Evolutionary conservation across 2,113 vertebrate genomes (phyloP), one percentile per base, ranked within the genome.

Genomic region (Vicugna pacos): DNA sequence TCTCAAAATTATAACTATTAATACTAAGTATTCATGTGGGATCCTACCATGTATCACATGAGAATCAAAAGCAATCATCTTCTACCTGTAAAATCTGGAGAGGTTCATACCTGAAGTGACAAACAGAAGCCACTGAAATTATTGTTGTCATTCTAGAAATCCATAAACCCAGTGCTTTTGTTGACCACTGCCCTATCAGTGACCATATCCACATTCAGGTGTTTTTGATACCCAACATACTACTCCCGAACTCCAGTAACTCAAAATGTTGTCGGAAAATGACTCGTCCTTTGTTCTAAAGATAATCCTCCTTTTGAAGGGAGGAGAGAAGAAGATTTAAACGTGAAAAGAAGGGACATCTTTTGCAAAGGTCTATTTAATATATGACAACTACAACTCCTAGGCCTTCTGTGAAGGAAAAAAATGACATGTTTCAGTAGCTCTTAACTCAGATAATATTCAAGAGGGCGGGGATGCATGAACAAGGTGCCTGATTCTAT

Each of bases 231-330:
- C 12, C 42, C 88, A 69, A 48, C 15, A 19, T 54, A 17, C 48
- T 65, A 76, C 3, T 69, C 30, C 52, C 28, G 20, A 79, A 75
- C 32, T 69, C n/a, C 24, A 65, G 19, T 70, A 54, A 64, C 28
- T 93, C 76, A 87, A 83, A n/a, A 60, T 56, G 11, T 54, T 75
- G 11, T 69, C 30, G 54, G 32, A 70, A 93, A 95, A 86, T 62
- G 48, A 90, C 48, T 56, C 70, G 35, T 48, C 56, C 14, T 89
- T 82, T 82, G 11, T 90, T 65, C 6, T 79, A 89, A 97, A 90
- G n/a, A 79, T 30, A 58, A 58, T 64, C 28, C 4, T 80, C 48
- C 28, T 91, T 89, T 84, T 60, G 22, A 64, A 15, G 15, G n/a
- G 16, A 58, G 3, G 22, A 24, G 35, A 3, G 26, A 60, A 72